phyloP scores from a whole-genome alignment of 2,113 vertebrate species.

The Tonatia bakeri region DNA sequence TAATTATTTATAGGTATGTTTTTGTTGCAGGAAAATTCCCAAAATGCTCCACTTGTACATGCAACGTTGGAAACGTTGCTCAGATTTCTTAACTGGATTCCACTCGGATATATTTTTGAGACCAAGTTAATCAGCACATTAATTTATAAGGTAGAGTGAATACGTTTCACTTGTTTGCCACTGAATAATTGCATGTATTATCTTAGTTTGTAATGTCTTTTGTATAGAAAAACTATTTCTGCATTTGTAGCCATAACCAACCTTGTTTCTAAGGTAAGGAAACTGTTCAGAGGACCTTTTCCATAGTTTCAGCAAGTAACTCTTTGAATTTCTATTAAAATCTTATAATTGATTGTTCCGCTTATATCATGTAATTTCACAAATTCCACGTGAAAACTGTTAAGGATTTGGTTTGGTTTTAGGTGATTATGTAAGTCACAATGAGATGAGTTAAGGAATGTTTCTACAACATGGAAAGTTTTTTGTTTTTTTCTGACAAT shows the following conservation, averaged over 20 bases:
- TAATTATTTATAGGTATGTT: constrained; percentile 4
- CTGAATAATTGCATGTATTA: not conserved
- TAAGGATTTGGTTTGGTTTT: not conserved
- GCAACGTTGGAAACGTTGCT: constrained; percentile 97
- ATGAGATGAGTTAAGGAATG: not conserved
- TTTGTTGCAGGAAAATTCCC: constrained; percentile 92
- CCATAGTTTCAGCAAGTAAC: not conserved
- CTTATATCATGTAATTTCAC: not conserved
- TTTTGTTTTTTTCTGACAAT: not conserved
- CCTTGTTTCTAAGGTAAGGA: not conserved
- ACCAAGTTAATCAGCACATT: constrained; percentile 99
- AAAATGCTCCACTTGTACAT: constrained; percentile 97
- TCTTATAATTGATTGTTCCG: not conserved
- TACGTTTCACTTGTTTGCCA: not conserved
- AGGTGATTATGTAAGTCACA: not conserved
- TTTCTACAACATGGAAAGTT: not conserved
- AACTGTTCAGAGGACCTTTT: not conserved
- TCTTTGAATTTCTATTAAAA: not conserved
- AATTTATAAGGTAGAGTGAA: constrained; percentile 93
- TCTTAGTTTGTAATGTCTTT: not conserved
- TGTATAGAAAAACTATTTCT: not conserved
- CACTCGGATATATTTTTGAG: constrained; percentile 99
- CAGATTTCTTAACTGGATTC: constrained; percentile 99
- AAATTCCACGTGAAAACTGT: not conserved
- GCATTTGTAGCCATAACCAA: not conserved